Base-by-base conservation (phyloP, 1,140 invertebrate species). In the Cotesia glomerata region DNA sequence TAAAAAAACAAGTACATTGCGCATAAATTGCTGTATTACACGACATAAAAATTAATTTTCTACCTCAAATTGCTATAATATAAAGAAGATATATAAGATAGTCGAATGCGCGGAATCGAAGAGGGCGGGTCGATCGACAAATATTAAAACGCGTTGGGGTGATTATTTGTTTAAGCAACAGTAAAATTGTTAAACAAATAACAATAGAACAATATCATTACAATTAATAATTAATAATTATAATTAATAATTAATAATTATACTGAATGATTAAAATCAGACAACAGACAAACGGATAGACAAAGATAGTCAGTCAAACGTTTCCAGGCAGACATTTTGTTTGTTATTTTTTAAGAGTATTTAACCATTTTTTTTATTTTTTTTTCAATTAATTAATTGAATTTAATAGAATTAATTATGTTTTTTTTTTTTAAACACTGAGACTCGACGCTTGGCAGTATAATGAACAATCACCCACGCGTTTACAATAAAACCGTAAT, bases 391-490 rank as follows among this genome's bases (percentile, higher is more conserved):
- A 26, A n/a, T 67, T 64, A 26, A 26, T 26, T 26, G 18, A 26
- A 26, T 26, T 26, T 26, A 26, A 26, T 26, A 26, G 18, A 26
- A 26, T 26, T 58, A 36, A 61, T 69, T 68, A 35, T 56, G 13
- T 64, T 9, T 7, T 51, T 67, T 71, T 68, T 66, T 66, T 71
- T 75, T 71, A 78, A 77, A 79, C 76, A 81, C 75, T 77, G 75
- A 80, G 78, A 80, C 76, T 78, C 75, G 79, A 81, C 76, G 77
- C 80, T 84, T 85, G 84, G 85, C 84, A 86, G 84, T 86, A 85
- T 83, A 76, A 75, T 85, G 81, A 84, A 85, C 82, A 81, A 84
- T 81, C 74, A 80, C 79, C 79, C 76, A 74, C 66, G 52, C 26
- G 34, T 64, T 71, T 63, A 18, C 70, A 52, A 71, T 26, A 71